Evolutionary conservation across 2,797 vertebrate species (phyloP), one percentile per base, ranked within the genome.

Genomic region (Natrix natrix): DNA sequence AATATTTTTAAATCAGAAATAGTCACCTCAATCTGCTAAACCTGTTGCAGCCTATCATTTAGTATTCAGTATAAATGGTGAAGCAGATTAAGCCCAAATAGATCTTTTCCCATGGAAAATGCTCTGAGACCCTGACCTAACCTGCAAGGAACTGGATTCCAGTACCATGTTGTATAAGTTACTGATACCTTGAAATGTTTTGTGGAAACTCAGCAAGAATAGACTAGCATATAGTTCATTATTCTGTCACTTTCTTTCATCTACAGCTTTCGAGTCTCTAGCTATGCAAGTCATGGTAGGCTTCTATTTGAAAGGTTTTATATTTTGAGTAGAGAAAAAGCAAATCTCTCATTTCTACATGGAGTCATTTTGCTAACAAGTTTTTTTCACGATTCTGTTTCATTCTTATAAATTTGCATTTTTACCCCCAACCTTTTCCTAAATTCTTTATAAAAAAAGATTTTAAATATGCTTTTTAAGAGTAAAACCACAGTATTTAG

Each of bases 141-240:
- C 63, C 92, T 2, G 0, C 60, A 90, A 86, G 91, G 90, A 59
- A 90, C 90, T 94, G 60, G 94, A 93, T 91, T 90, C 94, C 94
- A 95, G 94, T 93, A 94, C 87, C 11, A 28, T 93, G 94, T 96
- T 93, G 95, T 95, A 94, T 94, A 90, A 95, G 89, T 4, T 63
- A 61, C 91, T 0, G 0, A 88, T 94, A 92, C 86, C 56, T 92
- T 95, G 93, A 95, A 93, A 94, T 37, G 16, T 54, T 87, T 32
- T 94, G 87, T 26, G 89, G 54, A 94, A 95, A 95, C 55, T 94
- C 94, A 92, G 96, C 95, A 95, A 86, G 52, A 74, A 57, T 93
- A 92, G 55, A 89, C 78, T 95, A 87, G 57, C 93, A 92, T 94
- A 88, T 63, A 89, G 26, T 87, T 93, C 66, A 61, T 43, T 93